Evolutionary conservation across 1,140 invertebrate genomes (phyloP).

Genomic region (Drosophila nigrodunni): DNA sequence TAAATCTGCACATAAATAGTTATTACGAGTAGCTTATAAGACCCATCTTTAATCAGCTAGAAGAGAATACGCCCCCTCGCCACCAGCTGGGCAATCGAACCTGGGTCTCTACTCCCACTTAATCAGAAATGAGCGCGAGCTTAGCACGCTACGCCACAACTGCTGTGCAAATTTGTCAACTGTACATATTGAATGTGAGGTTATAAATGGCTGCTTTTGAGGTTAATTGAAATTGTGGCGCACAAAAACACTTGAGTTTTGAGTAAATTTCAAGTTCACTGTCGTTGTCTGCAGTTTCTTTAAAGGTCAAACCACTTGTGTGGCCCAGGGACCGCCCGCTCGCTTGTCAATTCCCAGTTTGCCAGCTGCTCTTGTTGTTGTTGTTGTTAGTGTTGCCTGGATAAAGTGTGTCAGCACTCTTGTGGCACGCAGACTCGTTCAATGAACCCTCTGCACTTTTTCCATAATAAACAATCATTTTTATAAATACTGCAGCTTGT

Average conservation of each 20-base stretch:
- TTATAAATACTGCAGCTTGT: constrained; percentile 69
- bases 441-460: constrained; percentile 71
- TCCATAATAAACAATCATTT: constrained; percentile 74
- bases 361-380: constrained; percentile 39
- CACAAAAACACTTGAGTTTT: constrained; percentile 42
- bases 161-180: constrained; percentile 49
- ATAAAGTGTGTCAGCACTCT: constrained; percentile 78
- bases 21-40: constrained; percentile 15
- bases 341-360: constrained; percentile 59
- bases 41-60: constrained; percentile 24
- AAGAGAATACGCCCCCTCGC: constrained; percentile 7
- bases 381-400: constrained; percentile 31
- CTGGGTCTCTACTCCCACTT: constrained; percentile 1
- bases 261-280: constrained; percentile 68
- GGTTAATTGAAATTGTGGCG: constrained; percentile 56
- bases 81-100: constrained; percentile 15
- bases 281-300: constrained; percentile 10
- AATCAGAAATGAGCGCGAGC: constrained; percentile 4
- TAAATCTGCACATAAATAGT: constrained; percentile 7
- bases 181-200: constrained; percentile 9
- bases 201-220: constrained; percentile 33
- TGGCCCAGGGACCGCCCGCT: constrained; percentile 47
- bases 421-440: constrained; percentile 48
- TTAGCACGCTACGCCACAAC: constrained; percentile 3
- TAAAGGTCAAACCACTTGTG: constrained; percentile 81